A percentile compares a stretch with the other conserved stretches of the same genome.
phyloP scores from a whole-genome alignment of 1,140 invertebrate species.

The Papilio dardanus region DNA sequence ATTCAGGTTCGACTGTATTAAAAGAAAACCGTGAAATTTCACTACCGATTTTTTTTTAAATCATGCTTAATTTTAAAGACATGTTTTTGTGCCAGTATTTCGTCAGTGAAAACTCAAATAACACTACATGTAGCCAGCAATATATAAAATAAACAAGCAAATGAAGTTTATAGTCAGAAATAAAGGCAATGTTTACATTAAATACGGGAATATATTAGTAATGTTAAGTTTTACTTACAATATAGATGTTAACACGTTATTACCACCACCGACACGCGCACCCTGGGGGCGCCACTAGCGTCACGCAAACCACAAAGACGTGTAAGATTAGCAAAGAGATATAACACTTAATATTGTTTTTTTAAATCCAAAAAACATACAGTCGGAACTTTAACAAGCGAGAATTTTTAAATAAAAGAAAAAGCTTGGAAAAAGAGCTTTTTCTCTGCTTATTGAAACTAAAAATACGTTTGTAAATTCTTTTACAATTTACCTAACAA shows the following conservation, averaged over 20 bases:
- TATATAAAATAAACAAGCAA: conserved; percentile 39
- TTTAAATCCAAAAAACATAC: not conserved
- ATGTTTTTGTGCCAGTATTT: too few relatives aligned
- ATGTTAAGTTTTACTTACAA: conserved; percentile 74
- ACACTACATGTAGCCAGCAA: conserved; percentile 24
- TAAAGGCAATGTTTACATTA: conserved; percentile 43
- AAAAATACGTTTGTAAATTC: not conserved
- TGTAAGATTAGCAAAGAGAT: conserved; percentile 48
- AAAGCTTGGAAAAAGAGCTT: too few relatives aligned
- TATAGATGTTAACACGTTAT: conserved; percentile 63
- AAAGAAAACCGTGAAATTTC: not conserved
- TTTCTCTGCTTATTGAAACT: not conserved
- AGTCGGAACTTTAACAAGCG: too few relatives aligned
- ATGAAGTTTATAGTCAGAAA: conserved; percentile 36
- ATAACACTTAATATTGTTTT: not conserved
- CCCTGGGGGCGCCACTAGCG: conserved; percentile 54
- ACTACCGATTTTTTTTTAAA: too few relatives aligned
- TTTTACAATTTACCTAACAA: not conserved
- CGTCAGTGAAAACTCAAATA: not conserved
- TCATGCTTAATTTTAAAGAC: too few relatives aligned
- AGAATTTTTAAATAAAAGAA: too few relatives aligned
- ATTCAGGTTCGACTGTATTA: too few relatives aligned
- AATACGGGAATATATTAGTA: conserved; percentile 54
- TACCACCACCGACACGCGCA: conserved; percentile 67
- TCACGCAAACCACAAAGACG: conserved; percentile 40